Conservation (phyloP, 2,113 vertebrate genomes). For the Rhodinocichla rosea region DNA sequence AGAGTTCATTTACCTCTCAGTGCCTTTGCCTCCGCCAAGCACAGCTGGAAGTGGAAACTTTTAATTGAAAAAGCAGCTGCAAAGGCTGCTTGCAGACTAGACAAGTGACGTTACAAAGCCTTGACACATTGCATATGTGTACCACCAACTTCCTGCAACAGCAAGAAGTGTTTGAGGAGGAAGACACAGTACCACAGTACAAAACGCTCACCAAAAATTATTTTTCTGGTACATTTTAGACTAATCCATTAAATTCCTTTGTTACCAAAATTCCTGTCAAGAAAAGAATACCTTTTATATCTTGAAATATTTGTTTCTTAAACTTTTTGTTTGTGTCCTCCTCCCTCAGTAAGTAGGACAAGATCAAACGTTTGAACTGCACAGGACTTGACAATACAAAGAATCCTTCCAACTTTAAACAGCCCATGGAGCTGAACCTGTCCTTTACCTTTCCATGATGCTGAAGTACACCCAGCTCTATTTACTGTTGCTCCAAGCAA, state of each 20-base stretch:
- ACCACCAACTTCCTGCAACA: constrained; percentile 37
- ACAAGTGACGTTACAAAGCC: not conserved
- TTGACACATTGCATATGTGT: not conserved
- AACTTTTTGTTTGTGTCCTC: not conserved
- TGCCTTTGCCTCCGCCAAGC: not conserved
- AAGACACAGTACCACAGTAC: not conserved
- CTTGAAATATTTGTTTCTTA: not conserved
- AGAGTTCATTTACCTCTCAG: not conserved
- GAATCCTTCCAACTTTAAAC: not conserved
- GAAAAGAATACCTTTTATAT: not conserved
- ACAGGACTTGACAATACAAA: not conserved
- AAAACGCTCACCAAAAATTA: not conserved
- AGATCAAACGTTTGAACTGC: not conserved
- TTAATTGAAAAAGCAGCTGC: not conserved
- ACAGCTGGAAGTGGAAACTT: not conserved
- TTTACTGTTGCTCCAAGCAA: not conserved
- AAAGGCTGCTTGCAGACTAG: not conserved
- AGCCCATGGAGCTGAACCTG: not conserved
- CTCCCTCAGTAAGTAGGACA: not conserved
- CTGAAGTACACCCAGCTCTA: not conserved
- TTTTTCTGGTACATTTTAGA: not conserved
- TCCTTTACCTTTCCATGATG: not conserved
- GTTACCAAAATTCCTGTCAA: not conserved
- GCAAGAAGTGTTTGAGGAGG: not conserved
- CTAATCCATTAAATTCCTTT: not conserved